Base-by-base conservation (phyloP, 2,113 vertebrate species). In the Pyrgilauda ruficollis region DNA sequence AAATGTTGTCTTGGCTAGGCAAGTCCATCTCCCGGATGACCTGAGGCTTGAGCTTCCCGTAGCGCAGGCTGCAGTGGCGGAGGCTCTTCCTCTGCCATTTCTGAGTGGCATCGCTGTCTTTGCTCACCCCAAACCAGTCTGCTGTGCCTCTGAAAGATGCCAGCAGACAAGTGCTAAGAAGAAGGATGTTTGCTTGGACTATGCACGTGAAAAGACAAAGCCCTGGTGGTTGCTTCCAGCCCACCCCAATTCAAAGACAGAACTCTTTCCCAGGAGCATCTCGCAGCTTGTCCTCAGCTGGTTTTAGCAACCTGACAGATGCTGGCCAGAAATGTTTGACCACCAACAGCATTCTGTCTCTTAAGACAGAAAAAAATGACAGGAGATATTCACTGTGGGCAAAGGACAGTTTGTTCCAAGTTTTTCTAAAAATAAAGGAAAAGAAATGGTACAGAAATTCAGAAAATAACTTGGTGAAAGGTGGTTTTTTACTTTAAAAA, bases 71-170 rank as follows among this genome's bases (percentile, higher is more conserved):
- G 98, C 99, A 99, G 97, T 99, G 99, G 10, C 99, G 99, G 44
- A 99, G 98, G 97, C 99, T 99, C 97, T 99, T 99, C 93, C 99
- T 98, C 97, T 99, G 99, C 99, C 99, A 99, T 90, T 99, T 99
- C 97, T 99, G 99, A 11, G 99, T 99, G 28, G 99, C 98, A 4
- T 99, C 99, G 0, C 98, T 98, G 47, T 99, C 99, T 96, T 99
- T 99, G 92, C 99, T 99, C 91, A 99, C 98, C 52, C 99, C 99
- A 69, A 99, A 99, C 99, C 99, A 99, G 97, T 99, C 99, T 0
- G 99, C 99, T 1, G 99, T 99, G 93, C 99, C 99, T 98, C 99
- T 99, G 97, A 89, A 91, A 96, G 68, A 97, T 94, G 90, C 61
- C 93, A 93, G 75, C 67, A 84, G 26, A 69, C 17, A 89, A 68